Evolutionary conservation across 1,140 invertebrate genomes (phyloP), one percentile per base, ranked within the genome.

Genomic region (Atta colombica): DNA sequence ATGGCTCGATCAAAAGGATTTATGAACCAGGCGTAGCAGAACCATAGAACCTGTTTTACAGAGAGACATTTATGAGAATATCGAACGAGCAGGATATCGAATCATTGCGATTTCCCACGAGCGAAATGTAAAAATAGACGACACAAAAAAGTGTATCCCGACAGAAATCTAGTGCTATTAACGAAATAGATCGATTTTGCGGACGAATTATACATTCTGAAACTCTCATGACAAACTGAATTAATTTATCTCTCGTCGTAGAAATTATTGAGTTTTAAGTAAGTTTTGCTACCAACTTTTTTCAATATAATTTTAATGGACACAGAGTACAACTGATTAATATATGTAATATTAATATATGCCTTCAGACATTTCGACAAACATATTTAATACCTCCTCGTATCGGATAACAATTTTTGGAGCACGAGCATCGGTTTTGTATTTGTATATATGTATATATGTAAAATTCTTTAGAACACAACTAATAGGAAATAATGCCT

Each of bases 31-130:
- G 45, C 72, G 25, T 8, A 35, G 69, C 53, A 12, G 71, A 53
- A 61, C 49, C 77, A 66, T 49, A 53, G 84, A 87, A 88, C 31
- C 61, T 66, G 77, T 80, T 88, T 88, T 88, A 88, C 71, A 53
- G 31, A 77, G 55, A 69, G 55, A 55, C 60, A 75, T 81, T 39
- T 74, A 45, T 55, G 51, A 68, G 21, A 21, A 55, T 78, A 85
- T 5, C 45, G 49, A 81, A 71, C 55, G 60, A 58, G 53, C 66
- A 18, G 53, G 55, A 35, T 68, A 39, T 28, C 51, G 60, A 78
- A 18, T 85, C 60, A 28, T 6, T 25, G 28, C 63, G 82, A 85
- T 85, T 78, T 85, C 51, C 82, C 60, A 63, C 31, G 61, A 61
- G 39, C 55, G 14, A 81, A 61, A 72, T 71, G 45, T 55, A 49